These are phyloP conservation scores for Abscondita cerata DNA, from an alignment of 2,888 invertebrate species.

Conservation along the genomic window DNA sequence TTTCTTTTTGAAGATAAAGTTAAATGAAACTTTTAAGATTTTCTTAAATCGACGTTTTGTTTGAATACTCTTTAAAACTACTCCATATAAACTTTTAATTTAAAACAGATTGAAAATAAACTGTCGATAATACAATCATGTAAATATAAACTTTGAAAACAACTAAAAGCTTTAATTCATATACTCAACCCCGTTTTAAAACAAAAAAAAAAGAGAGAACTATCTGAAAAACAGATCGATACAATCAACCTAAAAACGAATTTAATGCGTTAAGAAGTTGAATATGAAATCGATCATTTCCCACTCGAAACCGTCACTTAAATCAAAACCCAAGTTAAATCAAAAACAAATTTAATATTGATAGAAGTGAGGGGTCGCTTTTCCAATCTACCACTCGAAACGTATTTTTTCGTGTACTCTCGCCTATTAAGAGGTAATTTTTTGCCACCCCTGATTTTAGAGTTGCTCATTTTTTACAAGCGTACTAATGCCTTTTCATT, in stretches of 20 bases:
- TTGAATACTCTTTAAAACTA: too few species aligned
- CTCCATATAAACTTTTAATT: too few species aligned
- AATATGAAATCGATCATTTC: conserved; percentile 14
- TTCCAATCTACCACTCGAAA: not conserved
- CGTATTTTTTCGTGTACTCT: not conserved
- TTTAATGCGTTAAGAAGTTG: conserved; percentile 2
- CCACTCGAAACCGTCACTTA: conserved; percentile 14
- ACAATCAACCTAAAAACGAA: not conserved
- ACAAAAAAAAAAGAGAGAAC: too few species aligned
- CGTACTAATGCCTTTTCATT: not conserved
- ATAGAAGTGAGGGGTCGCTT: conserved; percentile 7
- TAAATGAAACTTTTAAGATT: too few species aligned
- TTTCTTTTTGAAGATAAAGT: too few species aligned
- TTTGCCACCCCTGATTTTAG: not conserved
- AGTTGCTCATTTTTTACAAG: not conserved
- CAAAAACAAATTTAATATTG: conserved; percentile 4
- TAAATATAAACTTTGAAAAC: too few species aligned
- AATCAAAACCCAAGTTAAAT: conserved; percentile 7
- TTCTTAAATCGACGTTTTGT: too few species aligned
- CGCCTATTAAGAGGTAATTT: not conserved
- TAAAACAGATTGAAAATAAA: too few species aligned
- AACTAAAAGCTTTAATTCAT: too few species aligned
- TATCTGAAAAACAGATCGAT: too few species aligned
- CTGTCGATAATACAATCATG: too few species aligned
- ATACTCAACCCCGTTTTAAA: too few species aligned